phyloP scores from a whole-genome alignment of 2,797 vertebrate genomes.

The Alosa sapidissima region DNA sequence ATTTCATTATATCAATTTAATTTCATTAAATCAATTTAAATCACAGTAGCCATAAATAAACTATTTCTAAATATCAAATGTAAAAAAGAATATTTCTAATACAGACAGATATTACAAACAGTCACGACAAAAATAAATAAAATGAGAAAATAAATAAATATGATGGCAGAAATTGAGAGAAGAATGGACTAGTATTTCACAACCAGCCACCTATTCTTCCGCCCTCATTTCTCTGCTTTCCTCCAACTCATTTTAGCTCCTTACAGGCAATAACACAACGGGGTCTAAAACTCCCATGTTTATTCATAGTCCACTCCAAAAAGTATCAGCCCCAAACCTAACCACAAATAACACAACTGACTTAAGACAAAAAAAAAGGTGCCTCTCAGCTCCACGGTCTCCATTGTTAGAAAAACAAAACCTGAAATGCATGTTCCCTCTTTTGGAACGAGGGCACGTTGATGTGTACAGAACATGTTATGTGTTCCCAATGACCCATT shows the following conservation, averaged over 20 bases:
- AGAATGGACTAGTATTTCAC: not conserved
- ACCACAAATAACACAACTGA: not conserved
- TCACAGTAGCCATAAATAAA: not conserved
- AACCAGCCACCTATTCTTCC: not conserved
- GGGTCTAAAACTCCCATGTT: not conserved
- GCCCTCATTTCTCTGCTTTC: not conserved
- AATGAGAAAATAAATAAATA: not conserved
- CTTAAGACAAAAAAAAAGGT: not conserved
- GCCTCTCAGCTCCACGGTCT: not conserved
- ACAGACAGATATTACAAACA: not conserved
- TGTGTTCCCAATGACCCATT: not conserved
- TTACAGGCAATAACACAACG: not conserved
- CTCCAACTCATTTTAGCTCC: not conserved
- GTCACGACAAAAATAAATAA: not conserved
- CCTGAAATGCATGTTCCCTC: not conserved
- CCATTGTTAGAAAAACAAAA: not conserved
- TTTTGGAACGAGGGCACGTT: not conserved
- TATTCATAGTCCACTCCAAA: not conserved
- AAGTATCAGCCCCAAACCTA: not conserved
- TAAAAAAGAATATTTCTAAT: slow-evolving; percentile 42
- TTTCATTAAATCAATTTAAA: not conserved
- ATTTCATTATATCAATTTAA: not conserved
- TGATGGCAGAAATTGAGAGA: not conserved
- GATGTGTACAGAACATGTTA: not conserved
- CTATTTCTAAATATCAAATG: not conserved